phyloP scores from a whole-genome alignment of 2,113 vertebrate species.

The Podiceps cristatus region DNA sequence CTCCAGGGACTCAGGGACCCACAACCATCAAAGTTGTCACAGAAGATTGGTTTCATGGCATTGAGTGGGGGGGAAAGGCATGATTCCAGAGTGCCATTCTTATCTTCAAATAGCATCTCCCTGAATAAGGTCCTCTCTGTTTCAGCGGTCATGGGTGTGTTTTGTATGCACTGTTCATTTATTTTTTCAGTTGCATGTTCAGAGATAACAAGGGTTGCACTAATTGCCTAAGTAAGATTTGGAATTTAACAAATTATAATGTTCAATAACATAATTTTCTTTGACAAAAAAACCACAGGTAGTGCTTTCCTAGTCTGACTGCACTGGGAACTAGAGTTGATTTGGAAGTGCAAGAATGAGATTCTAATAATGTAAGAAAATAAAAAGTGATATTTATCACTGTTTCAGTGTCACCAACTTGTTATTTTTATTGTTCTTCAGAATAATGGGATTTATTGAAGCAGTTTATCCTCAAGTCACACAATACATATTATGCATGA shows the following conservation, averaged over 20 bases:
- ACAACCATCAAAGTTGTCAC: constrained; percentile 20
- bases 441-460: constrained; percentile 62
- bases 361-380: constrained; percentile 20
- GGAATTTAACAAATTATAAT: constrained; percentile 38
- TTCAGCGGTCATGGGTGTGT: not conserved
- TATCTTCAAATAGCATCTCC: constrained; percentile 44
- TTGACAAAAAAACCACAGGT: constrained; percentile 2
- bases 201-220: constrained; percentile 26
- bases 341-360: constrained; percentile 17
- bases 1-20: not conserved
- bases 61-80: not conserved
- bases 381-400: constrained; percentile 61
- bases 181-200: constrained; percentile 33
- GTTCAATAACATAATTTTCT: constrained; percentile 24
- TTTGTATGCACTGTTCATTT: not conserved
- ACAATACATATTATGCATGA: not conserved
- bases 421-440: constrained; percentile 71
- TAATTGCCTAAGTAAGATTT: constrained; percentile 55
- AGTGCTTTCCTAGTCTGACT: not conserved
- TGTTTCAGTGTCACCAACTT: constrained; percentile 34
- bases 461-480: constrained; percentile 47
- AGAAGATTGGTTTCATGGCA: constrained; percentile 6
- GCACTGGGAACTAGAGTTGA: not conserved
- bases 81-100: not conserved
- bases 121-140: constrained; percentile 39